phyloP scores from a whole-genome alignment of 2,113 vertebrate species.

The Salvelinus alpinus region DNA sequence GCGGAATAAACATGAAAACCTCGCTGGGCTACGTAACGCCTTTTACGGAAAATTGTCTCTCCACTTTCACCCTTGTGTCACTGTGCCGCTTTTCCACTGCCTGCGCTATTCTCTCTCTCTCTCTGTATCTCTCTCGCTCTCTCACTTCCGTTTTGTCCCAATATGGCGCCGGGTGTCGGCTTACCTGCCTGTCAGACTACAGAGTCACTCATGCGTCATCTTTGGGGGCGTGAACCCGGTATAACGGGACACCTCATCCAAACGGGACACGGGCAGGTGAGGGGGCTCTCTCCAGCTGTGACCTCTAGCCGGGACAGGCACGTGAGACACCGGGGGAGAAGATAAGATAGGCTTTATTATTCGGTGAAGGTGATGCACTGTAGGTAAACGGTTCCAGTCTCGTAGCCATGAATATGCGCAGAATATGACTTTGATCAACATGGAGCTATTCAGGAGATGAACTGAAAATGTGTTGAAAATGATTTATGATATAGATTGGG shows the following conservation, averaged over 20 bases:
- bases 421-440: too few species aligned
- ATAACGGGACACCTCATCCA: not conserved
- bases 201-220: slow-evolving; percentile 61
- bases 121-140: slow-evolving; percentile 22
- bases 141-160: slow-evolving; percentile 69
- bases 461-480: too few species aligned
- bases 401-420: too few species aligned
- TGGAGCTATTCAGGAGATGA: too few species aligned
- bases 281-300: not conserved
- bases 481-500: too few species aligned
- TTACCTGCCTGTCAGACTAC: slow-evolving; percentile 70
- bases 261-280: slow-evolving; percentile 13
- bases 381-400: not conserved
- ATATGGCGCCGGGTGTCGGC: slow-evolving; percentile 70
- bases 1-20: slow-evolving; percentile 27
- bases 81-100: slow-evolving; percentile 6
- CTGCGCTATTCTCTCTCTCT: slow-evolving; percentile 6
- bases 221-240: slow-evolving; percentile 27
- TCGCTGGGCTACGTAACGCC: slow-evolving; percentile 11
- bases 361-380: not conserved
- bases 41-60: slow-evolving; percentile 44
- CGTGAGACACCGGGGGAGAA: not conserved
- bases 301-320: not conserved
- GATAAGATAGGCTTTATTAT: not conserved
- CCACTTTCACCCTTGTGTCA: slow-evolving; percentile 12